Evolutionary conservation across 1,140 invertebrate genomes (phyloP), one percentile per base, ranked within the genome.

Genomic region (Trichoplusia ni): DNA sequence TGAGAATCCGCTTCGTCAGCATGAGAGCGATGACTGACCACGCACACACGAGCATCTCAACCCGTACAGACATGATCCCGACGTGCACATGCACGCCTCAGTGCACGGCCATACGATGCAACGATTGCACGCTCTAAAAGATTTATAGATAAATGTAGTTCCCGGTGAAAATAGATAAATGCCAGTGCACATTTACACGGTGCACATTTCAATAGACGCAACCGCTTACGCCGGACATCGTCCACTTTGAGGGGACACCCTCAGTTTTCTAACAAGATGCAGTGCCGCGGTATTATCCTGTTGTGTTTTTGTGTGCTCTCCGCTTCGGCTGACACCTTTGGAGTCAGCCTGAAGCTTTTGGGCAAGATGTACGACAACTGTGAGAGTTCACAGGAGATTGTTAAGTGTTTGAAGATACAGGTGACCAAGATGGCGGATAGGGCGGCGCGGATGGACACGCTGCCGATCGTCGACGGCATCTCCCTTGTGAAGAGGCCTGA

Each of bases 361-460:
- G 86, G 91, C 54, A 92, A 91, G 69, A 89, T 94, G 31, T 94
- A 93, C 69, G 88, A 91, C 27, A 91, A 93, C 60, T 95, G 94
- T 77, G 91, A 92, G 51, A 82, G 90, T 25, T 92, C 92, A 25
- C 86, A 93, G 62, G 92, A 94, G 67, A 88, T 94, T 27, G 77
- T 94, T 47, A 93, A 93, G 82, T 95, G 94, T 76, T 90, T 94
- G 56, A 95, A 95, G 82, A 84, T 94, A 4, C 93, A 94, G 75
- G 93, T 93, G 0, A 81, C 94, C 0, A 93, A 93, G 69, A 82
- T 94, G 4, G 77, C 92, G 4, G 93, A 94, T 51, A 85, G 94
- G n/a, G 93, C 94, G 0, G 84, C 94, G 0, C 90, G 92, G 46
- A 90, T 92, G 65, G 92, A 93, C 51, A 87, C 86, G 9, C 89